phyloP scores from a whole-genome alignment of 30 jellyfish, hydroid and myxozoan species.

The Sanderia malayensis region DNA sequence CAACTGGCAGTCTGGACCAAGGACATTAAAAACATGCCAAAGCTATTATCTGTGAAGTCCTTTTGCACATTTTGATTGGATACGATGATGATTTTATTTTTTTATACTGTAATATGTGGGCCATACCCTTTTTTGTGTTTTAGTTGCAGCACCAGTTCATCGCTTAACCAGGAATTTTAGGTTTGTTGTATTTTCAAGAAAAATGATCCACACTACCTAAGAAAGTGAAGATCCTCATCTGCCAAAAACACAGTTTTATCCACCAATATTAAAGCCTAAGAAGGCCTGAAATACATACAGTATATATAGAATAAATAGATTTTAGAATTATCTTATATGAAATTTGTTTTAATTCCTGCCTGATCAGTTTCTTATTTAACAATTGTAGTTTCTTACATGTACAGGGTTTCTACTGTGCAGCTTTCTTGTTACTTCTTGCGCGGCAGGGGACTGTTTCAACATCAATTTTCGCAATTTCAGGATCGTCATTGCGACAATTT shows the following conservation, averaged over 20 bases:
- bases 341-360: not conserved
- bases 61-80: constrained; percentile 4
- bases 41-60: not conserved
- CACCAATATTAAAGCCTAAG: not conserved
- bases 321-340: not conserved
- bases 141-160: constrained; percentile 11
- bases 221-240: not conserved
- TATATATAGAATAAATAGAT: not conserved
- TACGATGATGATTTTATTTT: not conserved
- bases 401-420: constrained; percentile 15
- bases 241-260: not conserved
- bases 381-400: constrained; percentile 1
- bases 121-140: constrained; percentile 4
- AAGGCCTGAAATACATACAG: not conserved
- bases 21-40: constrained; percentile 19
- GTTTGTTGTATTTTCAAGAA: not conserved
- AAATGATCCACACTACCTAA: not conserved
- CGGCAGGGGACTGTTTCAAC: constrained; percentile 47
- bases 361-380: constrained; percentile 24
- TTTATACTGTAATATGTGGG: not conserved
- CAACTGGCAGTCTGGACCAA: constrained; percentile 53
- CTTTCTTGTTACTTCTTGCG: constrained; percentile 36
- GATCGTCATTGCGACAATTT: constrained; percentile 49
- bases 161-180: constrained; percentile 20
- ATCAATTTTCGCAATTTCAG: constrained; percentile 27